Evolutionary conservation across 2,888 invertebrate genomes (phyloP), one percentile per base, ranked within the genome.

Genomic region (Lithophane ornitopus): DNA sequence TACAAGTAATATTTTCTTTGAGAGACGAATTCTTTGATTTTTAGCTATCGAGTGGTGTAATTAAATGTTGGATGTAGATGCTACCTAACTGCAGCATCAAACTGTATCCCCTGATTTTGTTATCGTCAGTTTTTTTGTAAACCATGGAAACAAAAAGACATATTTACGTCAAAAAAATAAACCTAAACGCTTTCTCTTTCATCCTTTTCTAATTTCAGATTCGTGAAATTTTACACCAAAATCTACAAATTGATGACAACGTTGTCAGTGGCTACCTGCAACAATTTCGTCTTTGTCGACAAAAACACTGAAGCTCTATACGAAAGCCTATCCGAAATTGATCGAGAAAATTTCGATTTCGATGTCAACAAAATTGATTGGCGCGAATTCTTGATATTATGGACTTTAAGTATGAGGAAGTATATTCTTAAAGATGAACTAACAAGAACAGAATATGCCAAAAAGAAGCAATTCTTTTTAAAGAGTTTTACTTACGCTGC

Each of bases 321-420:
- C 58, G n/a, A 85, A 0, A 79, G 62, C 11, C 44, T 89, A 71
- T 82, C 86, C 0, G 44, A 79, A 3, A 69, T 52, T 12, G 91
- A 91, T 78, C 86, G 74, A 56, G 70, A 66, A 0, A 89, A 91
- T 7, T 91, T 83, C 63, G 79, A 90, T 59, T 90, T 90, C n/a
- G 88, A 91, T 52, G 75, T 87, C 0, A 74, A 76, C 0, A 73
- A 69, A 8, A 70, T 90, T 0, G 72, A 90, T 49, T 88, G 87
- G 83, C 34, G 49, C 1, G 86, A 88, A 14, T 84, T 84, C 54
- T 54, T 89, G 46, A 8, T 75, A 0, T 46, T 82, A 0, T 89
- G 88, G 89, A 39, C 26, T 2, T 4, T 90, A 0, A 90, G 91
- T 0, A 0, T 91, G 0, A 74, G 74, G 12, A 54, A 74, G n/a